A percentile compares a stretch with the other conserved stretches of the same genome.
Evolutionary conservation across 1,140 invertebrate genomes (phyloP).

Genomic region (Dreissena polymorpha): DNA sequence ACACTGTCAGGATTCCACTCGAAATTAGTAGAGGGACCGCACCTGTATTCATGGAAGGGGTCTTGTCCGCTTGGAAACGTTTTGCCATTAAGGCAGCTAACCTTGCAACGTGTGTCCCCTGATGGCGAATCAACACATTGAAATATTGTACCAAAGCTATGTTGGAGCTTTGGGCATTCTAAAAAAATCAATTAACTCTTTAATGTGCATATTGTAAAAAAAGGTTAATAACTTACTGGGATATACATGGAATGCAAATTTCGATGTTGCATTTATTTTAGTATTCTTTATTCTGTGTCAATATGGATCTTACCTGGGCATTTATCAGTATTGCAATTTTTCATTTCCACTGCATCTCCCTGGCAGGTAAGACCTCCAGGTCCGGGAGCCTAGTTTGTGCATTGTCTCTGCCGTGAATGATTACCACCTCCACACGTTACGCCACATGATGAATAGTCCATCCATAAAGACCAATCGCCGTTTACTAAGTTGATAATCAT

Average conservation of each 20-base stretch:
- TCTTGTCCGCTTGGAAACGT: slow-evolving; percentile 1
- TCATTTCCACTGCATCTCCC: slow-evolving; percentile 51
- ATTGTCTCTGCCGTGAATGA: too few species aligned
- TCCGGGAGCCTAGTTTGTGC: too few species aligned
- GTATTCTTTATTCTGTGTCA: too few species aligned
- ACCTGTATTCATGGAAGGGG: neutral
- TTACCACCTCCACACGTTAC: too few species aligned
- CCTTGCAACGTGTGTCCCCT: neutral
- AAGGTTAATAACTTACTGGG: too few species aligned
- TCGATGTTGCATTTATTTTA: too few species aligned
- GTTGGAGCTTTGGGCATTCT: slow-evolving; percentile 3
- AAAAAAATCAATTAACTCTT: neutral
- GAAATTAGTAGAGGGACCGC: neutral
- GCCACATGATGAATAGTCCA: slow-evolving; percentile 32
- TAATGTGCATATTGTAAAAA: too few species aligned
- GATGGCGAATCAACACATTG: neutral
- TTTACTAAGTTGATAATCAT: slow-evolving; percentile 42
- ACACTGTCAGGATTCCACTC: neutral
- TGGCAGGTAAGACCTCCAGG: slow-evolving; percentile 47
- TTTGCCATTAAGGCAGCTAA: neutral
- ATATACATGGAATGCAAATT: too few species aligned
- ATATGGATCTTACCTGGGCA: slow-evolving; percentile 37
- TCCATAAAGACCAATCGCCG: slow-evolving; percentile 58
- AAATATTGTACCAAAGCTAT: neutral
- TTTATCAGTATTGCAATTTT: slow-evolving; percentile 54